Conservation (phyloP, 2,888 invertebrate genomes). For the Mycalesis mineus region DNA sequence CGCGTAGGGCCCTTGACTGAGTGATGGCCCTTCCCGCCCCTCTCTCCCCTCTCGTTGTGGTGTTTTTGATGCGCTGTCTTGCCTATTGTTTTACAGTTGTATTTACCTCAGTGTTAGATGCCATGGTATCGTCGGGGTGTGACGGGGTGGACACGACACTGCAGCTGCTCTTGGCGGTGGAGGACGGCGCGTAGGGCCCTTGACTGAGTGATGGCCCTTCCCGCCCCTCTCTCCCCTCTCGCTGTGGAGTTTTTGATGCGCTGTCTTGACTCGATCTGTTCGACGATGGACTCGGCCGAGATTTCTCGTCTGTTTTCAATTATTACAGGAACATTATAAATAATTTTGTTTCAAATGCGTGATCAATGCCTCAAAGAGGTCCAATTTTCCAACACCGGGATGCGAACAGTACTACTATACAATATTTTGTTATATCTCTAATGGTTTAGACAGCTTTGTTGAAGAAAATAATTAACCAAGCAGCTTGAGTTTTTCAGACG, state of each 20-base stretch:
- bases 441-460: no score
- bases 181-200: slow-evolving; percentile 67
- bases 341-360: no score
- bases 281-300: slow-evolving; percentile 72
- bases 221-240: slow-evolving; percentile 34
- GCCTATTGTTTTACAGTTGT: slow-evolving; percentile 45
- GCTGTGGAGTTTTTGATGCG: slow-evolving; percentile 67
- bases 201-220: slow-evolving; percentile 43
- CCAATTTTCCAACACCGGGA: no score
- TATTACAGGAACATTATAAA: no score
- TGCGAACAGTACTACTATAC: no score
- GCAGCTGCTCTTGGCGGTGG: slow-evolving; percentile 59
- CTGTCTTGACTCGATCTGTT: slow-evolving; percentile 69
- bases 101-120: slow-evolving; percentile 54
- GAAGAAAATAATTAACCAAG: no score
- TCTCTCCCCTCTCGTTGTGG: slow-evolving; percentile 49
- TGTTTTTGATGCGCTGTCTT: slow-evolving; percentile 67
- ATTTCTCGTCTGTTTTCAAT: slow-evolving; percentile 67
- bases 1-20: slow-evolving; percentile 67
- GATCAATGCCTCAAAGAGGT: no score
- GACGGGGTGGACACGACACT: slow-evolving; percentile 52
- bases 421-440: no score
- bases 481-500: no score
- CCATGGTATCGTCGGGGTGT: slow-evolving; percentile 53
- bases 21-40: slow-evolving; percentile 27